Base-by-base conservation (phyloP, 2,888 invertebrate species). In the Papilio elwesi region DNA sequence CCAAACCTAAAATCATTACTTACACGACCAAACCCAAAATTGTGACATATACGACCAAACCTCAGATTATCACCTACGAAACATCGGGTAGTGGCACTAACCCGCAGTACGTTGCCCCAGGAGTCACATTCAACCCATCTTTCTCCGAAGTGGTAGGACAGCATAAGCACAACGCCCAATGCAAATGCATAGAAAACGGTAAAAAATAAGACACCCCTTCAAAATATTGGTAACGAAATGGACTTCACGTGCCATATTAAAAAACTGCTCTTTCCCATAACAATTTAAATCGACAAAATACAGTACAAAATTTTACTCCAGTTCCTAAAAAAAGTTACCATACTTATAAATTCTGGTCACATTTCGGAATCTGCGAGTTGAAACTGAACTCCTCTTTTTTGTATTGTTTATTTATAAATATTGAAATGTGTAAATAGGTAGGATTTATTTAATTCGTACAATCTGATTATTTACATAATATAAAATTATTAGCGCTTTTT, bases 1-100 rank as follows among this genome's bases (percentile, higher is more conserved):
- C 89, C 0, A 89, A 89, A 68, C 89, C 89, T 0, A 84, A 90
- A 76, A 84, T 84, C 10, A 82, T 88, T 8, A 89, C 89, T 0
- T 91, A 81, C 71, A 89, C 89, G 0, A 89, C 89, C 0, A 88
- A 89, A 68, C 89, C 89, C 0, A 82, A 89, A 75, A 73, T 83
- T 0, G 78, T 88, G 0, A 85, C 85, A 0, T 87, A 83, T 75
- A 87, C 86, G 0, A 87, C 87, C 0, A 87, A 88, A 47, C 88
- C 89, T 0, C 87, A 90, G 75, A 78, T 88, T 38, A 87, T 91
- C 7, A 86, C 85, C 0, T 91, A 91, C 68, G 90, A 92, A 74
- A 91, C 93, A 0, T 91, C 92, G 0, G 93, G 92, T 0, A 91
- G 89, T 52, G 89, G 87, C 0, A 88, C 85, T 0, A 91, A 90